Evolutionary conservation across 2,888 invertebrate species (phyloP).

Genomic region (Loripinus fragilis): DNA sequence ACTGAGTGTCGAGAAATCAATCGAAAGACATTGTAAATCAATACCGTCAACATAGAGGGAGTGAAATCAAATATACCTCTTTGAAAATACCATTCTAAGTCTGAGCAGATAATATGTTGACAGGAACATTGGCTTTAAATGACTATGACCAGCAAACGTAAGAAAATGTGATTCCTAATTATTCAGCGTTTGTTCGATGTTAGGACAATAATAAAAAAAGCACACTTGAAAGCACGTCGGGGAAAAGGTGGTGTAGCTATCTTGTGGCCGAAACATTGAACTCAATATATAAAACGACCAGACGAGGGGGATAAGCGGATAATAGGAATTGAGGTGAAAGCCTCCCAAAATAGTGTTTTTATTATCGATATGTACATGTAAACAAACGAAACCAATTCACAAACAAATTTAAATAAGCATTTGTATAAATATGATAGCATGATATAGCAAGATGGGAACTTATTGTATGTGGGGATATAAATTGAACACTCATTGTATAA

Average conservation of each 20-base stretch:
- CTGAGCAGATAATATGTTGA: not conserved
- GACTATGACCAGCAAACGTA: not conserved
- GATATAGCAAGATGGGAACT: not conserved
- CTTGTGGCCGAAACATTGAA: not conserved
- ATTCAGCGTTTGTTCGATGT: not conserved
- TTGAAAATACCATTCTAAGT: not conserved
- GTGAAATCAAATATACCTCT: conserved; percentile 4
- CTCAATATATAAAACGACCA: no score
- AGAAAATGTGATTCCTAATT: not conserved
- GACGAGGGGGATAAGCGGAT: not conserved
- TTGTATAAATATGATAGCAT: not conserved
- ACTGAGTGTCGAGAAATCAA: no score
- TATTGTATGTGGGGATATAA: not conserved
- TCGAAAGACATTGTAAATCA: not conserved
- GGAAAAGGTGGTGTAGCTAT: conserved; percentile 2
- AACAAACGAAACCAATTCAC: not conserved
- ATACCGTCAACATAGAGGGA: conserved; percentile 5
- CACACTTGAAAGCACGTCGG: not conserved
- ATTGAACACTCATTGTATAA: not conserved
- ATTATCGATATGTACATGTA: not conserved
- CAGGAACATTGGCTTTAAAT: conserved; percentile 15
- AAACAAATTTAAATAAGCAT: not conserved
- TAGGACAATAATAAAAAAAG: not conserved
- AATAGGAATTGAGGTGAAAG: no score
- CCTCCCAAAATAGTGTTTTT: not conserved